Base-by-base conservation (phyloP, 2,888 invertebrate species). In the Drosophila histrio region DNA sequence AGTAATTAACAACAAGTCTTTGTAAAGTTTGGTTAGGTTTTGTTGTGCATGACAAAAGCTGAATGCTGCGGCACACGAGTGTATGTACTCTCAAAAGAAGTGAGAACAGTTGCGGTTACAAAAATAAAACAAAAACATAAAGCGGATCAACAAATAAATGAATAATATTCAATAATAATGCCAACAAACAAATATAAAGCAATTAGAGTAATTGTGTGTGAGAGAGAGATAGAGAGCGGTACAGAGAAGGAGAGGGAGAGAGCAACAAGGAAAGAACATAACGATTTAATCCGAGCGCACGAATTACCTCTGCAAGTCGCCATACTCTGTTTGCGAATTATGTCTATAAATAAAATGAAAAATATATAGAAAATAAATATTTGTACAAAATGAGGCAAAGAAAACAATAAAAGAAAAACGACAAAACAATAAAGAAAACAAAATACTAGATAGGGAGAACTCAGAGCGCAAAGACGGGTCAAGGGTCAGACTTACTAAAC, bases 311-410 rank as follows among this genome's bases (percentile, higher is more conserved):
- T 74, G 75, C 85, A 72, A 78, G 68, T 76, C 80, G 88, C 89
- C 77, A 91, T 90, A 90, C 90, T 91, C 89, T 90, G 90, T 86
- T 91, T 91, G 89, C 91, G 91, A 89, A 91, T 91, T 85, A 91
- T 83, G 79, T 89, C 91, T 91, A 91, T 89, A 91, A 91, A 89
- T 89, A 88, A 87, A 59, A 50, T 50, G 39, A 62, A 78, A 61
- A 69, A 61, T 39, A 59, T 65, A 64, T 59, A 77, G 79, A 76
- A 74, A 79, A 69, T 70, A 77, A 76, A 76, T 75, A 77, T 66
- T 72, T 65, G 19, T 66, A 78, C 52, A 72, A 56, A 69, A 67
- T 54, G 72, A 84, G 72, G 61, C 49, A 66, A 46, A 21, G 30
- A 58, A 56, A 30, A 32, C 11, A 53, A 60, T 39, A 22, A 59